These are phyloP conservation scores for Sycobia sp. DNA, from an alignment of 1,140 invertebrate genomes.

Conservation along the genomic window DNA sequence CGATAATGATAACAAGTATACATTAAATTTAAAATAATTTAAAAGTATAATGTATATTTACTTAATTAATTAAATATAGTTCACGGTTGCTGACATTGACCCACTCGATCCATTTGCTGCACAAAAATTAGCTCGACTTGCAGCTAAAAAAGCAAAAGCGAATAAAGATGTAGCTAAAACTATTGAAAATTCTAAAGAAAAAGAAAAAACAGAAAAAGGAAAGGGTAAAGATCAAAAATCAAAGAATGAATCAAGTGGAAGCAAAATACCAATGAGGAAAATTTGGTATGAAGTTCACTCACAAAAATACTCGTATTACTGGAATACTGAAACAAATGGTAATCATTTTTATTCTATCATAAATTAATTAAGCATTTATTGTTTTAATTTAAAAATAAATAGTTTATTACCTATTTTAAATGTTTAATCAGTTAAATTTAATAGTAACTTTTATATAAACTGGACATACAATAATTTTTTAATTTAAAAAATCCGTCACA, in stretches of 20 bases:
- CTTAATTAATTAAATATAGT: conserved; percentile 1
- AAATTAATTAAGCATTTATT: too few relatives aligned
- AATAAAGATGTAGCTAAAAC: conserved; percentile 43
- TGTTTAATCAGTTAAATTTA: too few relatives aligned
- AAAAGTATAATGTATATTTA: background rate
- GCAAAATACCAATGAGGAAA: conserved; percentile 45
- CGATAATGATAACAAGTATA: background rate
- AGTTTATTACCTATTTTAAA: too few relatives aligned
- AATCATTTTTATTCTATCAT: too few relatives aligned
- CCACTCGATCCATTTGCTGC: conserved; percentile 46
- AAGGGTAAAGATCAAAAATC: conserved; percentile 57
- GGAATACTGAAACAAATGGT: conserved; percentile 82
- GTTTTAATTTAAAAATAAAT: too few relatives aligned
- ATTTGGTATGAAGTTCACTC: conserved; percentile 75
- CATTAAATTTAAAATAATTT: background rate
- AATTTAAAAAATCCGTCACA: too few relatives aligned
- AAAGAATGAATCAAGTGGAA: conserved; percentile 57
- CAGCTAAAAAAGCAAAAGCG: background rate
- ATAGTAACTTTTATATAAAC: too few relatives aligned
- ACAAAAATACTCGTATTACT: conserved; percentile 76
- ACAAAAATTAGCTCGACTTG: conserved; percentile 29
- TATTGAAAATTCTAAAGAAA: conserved; percentile 46
- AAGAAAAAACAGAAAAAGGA: conserved; percentile 47
- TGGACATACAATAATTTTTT: too few relatives aligned
- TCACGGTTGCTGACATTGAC: conserved; percentile 41